These are phyloP conservation scores for Notothenia coriiceps DNA, from an alignment of 2,113 vertebrate genomes.

Conservation along the genomic window DNA sequence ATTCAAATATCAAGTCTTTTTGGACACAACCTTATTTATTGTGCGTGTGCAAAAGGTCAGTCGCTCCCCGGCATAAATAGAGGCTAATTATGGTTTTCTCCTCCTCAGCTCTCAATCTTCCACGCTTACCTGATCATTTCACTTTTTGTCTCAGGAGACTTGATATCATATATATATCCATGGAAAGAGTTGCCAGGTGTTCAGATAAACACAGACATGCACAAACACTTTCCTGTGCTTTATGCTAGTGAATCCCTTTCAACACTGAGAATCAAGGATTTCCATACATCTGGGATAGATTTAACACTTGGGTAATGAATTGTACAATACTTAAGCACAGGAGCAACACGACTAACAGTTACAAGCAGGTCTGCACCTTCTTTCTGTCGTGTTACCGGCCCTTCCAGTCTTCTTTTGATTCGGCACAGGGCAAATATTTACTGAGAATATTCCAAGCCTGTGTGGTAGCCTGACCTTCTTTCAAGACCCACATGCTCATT, in stretches of 20 bases:
- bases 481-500: slow-evolving; percentile 20
- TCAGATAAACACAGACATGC: slow-evolving; percentile 13
- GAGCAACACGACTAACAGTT: slow-evolving; percentile 12
- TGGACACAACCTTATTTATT: slow-evolving; percentile 45
- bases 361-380: slow-evolving; percentile 15
- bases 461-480: not conserved
- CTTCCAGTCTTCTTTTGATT: slow-evolving; percentile 20
- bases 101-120: slow-evolving; percentile 22
- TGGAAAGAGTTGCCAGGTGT: slow-evolving; percentile 38
- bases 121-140: slow-evolving; percentile 20
- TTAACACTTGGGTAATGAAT: slow-evolving; percentile 34
- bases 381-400: slow-evolving; percentile 25
- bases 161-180: slow-evolving; percentile 37
- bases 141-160: slow-evolving; percentile 36
- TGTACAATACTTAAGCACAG: slow-evolving; percentile 5
- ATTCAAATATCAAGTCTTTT: slow-evolving; percentile 48
- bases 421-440: not conserved
- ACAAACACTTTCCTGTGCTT: not conserved
- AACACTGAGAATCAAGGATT: not conserved
- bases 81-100: slow-evolving; percentile 10
- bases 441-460: not conserved
- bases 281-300: slow-evolving; percentile 2
- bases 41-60: slow-evolving; percentile 53
- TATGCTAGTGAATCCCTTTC: slow-evolving; percentile 19
- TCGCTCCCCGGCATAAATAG: slow-evolving; percentile 19